These are phyloP conservation scores for Xenopus borealis DNA, from an alignment of 2,113 vertebrate genomes.

Conservation along the genomic window DNA sequence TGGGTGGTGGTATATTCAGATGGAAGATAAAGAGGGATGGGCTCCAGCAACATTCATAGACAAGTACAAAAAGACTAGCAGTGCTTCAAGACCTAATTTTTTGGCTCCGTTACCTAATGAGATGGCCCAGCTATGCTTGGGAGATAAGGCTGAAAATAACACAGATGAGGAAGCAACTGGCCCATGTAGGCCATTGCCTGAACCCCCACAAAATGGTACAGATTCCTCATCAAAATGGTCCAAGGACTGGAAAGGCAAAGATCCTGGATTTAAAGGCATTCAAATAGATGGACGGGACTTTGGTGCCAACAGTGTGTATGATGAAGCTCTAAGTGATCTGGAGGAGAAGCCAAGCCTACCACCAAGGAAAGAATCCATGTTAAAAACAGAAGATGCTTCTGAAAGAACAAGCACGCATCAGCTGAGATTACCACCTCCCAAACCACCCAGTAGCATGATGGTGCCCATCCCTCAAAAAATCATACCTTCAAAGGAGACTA, in stretches of 20 bases:
- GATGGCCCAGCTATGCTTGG: slow-evolving; percentile 76
- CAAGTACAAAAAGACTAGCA: slow-evolving; percentile 98
- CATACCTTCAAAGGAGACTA: slow-evolving; percentile 65
- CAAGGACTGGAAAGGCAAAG: slow-evolving; percentile 82
- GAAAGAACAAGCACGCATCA: slow-evolving; percentile 72
- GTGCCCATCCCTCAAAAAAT: slow-evolving; percentile 78
- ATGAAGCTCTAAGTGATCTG: slow-evolving; percentile 56
- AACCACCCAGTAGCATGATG: slow-evolving; percentile 80
- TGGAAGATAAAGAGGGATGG: slow-evolving; percentile 96
- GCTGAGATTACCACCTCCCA: slow-evolving; percentile 77
- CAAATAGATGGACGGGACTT: slow-evolving; percentile 51
- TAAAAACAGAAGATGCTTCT: slow-evolving; percentile 83
- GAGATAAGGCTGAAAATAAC: slow-evolving; percentile 56
- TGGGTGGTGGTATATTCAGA: slow-evolving; percentile 99
- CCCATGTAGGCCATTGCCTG: slow-evolving; percentile 81
- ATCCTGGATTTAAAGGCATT: slow-evolving; percentile 59
- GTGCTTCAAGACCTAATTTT: slow-evolving; percentile 84
- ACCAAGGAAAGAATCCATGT: slow-evolving; percentile 88
- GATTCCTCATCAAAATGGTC: slow-evolving; percentile 73
- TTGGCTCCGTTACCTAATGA: slow-evolving; percentile 86
- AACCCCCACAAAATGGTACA: slow-evolving; percentile 69
- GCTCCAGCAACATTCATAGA: slow-evolving; percentile 93
- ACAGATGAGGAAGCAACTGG: slow-evolving; percentile 65
- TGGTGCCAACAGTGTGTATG: slow-evolving; percentile 54
- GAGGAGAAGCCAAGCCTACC: slow-evolving; percentile 95